Base-by-base conservation (phyloP, 2,113 vertebrate species). In the Sapayoa aenigma region DNA sequence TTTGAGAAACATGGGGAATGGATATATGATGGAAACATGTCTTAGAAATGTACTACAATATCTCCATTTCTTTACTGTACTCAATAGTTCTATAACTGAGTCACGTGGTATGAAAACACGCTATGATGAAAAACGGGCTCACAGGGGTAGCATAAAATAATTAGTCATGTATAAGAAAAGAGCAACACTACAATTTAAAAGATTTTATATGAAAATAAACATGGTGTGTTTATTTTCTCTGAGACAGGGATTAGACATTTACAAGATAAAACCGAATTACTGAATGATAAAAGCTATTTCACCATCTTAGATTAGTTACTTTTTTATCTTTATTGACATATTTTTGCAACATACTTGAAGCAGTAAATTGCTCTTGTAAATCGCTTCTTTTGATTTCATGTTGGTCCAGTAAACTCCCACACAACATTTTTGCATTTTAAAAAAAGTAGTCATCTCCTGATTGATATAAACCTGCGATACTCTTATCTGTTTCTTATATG, bases 261-360 rank as follows among this genome's bases (percentile, higher is more conserved):
- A 97, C 90, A 87, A 96, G 96, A 93, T n/a, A n/a, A n/a, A n/a
- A n/a, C n/a, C n/a, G n/a, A n/a, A n/a, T n/a, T n/a, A n/a, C 77
- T 94, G 88, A 89, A 97, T 98, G 97, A 97, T 97, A 97, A 98
- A 98, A 97, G 81, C 79, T 96, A 87, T 97, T 98, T 96, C 96
- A 84, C 95, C 95, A 98, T 95, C 91, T 87, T 93, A 90, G 86
- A 97, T 96, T 96, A 97, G 97, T 91, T 44, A 77, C 44, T 92
- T 62, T 96, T 97, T 98, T 97, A 98, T 98, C 98, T 98, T 96
- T 89, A 82, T 78, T 92, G 90, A 88, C 88, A 84, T 89, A 91
- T 87, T 96, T 97, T 96, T 97, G 84, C 84, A 96, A 95, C 73
- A 94, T 95, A 68, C 88, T 97, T 97, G 94, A 97, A 97, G 93